phyloP scores from a whole-genome alignment of 2,797 vertebrate species.

The Muraenolepis orangiensis region DNA sequence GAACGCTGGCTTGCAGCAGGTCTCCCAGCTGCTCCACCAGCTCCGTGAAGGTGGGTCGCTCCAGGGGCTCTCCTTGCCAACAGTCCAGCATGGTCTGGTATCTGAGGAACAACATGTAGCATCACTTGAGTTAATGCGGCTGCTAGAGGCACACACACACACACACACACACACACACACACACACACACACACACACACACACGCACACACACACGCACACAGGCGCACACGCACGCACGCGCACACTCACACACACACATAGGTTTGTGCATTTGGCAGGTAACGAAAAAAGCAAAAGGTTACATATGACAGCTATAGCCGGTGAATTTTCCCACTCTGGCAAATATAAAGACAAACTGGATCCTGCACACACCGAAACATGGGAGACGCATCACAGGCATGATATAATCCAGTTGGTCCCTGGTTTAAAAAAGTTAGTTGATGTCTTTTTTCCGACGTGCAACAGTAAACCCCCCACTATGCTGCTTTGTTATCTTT shows the following conservation, averaged over 20 bases:
- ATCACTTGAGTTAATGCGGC: constrained; percentile 10
- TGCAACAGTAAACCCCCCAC: neutral
- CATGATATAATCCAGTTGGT: neutral
- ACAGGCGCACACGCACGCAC: neutral
- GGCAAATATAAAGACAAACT: no score
- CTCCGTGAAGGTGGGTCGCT: constrained; percentile 85
- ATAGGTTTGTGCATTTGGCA: no score
- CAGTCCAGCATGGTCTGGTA: constrained; percentile 95
- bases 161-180: no score
- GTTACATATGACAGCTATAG: no score
- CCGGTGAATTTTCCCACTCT: no score
- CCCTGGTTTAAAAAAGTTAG: neutral
- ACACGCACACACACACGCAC: neutral
- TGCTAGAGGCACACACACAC: neutral
- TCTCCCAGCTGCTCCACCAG: constrained; percentile 88
- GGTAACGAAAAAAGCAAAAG: no score
- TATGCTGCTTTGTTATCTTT: neutral
- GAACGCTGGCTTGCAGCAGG: constrained; percentile 89
- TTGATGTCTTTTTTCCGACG: no score
- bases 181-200: no score
- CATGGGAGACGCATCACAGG: neutral
- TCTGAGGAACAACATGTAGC: constrained; percentile 58
- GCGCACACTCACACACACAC: neutral
- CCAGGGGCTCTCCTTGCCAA: constrained; percentile 82
- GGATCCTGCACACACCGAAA: no score